Evolutionary conservation across 2,113 vertebrate species (phyloP).

Genomic region (Ia io): DNA sequence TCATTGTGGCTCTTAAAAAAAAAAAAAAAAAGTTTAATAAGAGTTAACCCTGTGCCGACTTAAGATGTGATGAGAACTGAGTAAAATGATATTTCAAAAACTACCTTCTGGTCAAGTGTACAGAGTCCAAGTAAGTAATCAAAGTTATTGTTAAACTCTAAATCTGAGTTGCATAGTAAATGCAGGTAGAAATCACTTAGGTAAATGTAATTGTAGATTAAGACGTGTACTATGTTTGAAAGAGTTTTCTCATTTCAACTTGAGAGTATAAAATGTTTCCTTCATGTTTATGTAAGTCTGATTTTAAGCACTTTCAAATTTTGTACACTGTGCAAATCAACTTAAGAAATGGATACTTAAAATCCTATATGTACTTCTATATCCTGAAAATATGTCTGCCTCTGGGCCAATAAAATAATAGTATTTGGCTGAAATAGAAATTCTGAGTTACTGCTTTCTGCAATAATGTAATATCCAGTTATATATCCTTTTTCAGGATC

Average conservation of each 20-base stretch:
- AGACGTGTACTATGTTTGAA: not conserved
- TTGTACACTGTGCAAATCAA: not conserved
- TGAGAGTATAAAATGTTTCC: not conserved
- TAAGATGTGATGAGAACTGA: not conserved
- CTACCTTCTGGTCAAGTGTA: not conserved
- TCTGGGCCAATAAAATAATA: not conserved
- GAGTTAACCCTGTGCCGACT: not conserved
- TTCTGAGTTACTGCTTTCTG: not conserved
- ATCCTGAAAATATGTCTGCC: not conserved
- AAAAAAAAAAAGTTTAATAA: not conserved
- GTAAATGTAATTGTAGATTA: not conserved
- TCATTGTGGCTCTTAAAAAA: not conserved
- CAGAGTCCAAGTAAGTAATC: not conserved
- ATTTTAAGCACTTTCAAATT: conserved; percentile 1
- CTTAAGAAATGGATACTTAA: not conserved
- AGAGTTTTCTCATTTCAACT: not conserved
- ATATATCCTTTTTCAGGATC: not conserved
- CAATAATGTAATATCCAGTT: not conserved
- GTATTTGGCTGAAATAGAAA: not conserved
- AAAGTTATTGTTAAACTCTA: not conserved
- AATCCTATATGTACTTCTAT: not conserved
- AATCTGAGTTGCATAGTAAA: not conserved
- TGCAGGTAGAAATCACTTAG: not conserved
- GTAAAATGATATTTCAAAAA: not conserved
- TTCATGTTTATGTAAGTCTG: not conserved